A percentile compares a stretch with the other conserved stretches of the same genome.
phyloP scores from a whole-genome alignment of 2,888 invertebrate genomes.

The Netelia fuscicornis region DNA sequence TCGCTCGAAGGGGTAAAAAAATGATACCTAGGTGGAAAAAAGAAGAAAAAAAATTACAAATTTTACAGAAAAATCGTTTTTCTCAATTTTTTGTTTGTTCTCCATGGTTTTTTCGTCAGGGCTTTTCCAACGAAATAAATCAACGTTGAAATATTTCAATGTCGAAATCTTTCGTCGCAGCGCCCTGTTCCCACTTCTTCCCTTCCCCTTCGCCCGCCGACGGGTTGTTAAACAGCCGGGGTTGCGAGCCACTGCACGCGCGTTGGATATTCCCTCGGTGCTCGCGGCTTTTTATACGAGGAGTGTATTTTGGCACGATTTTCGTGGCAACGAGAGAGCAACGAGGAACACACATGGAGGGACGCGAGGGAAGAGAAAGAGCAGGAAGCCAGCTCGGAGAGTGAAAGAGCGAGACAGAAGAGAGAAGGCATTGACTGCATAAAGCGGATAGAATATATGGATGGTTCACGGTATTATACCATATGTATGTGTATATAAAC shows the following conservation, averaged over 20 bases:
- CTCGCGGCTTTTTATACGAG: background rate
- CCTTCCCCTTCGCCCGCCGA: background rate
- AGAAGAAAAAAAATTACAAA: background rate
- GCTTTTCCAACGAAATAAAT: background rate
- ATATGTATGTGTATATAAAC: background rate
- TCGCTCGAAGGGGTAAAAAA: background rate
- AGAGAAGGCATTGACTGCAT: conserved; percentile 41
- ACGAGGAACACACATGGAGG: conserved; percentile 46
- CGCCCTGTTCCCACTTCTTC: too few species aligned
- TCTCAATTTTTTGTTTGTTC: background rate
- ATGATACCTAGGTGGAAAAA: too few species aligned
- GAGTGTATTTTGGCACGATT: conserved; percentile 49
- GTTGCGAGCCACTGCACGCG: conserved; percentile 4
- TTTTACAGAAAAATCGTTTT: background rate
- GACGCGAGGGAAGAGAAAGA: conserved; percentile 49
- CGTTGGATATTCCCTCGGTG: background rate
- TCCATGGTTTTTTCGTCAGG: background rate
- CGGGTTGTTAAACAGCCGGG: background rate
- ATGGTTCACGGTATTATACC: background rate
- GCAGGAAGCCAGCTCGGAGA: conserved; percentile 29
- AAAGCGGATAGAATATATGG: conserved; percentile 32
- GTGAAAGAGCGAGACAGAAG: conserved; percentile 15
- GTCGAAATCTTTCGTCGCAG: background rate
- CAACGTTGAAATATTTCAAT: background rate
- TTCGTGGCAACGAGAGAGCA: conserved; percentile 11